These are phyloP conservation scores for Vipera latastei DNA, from an alignment of 2,797 vertebrate genomes.

Conservation along the genomic window DNA sequence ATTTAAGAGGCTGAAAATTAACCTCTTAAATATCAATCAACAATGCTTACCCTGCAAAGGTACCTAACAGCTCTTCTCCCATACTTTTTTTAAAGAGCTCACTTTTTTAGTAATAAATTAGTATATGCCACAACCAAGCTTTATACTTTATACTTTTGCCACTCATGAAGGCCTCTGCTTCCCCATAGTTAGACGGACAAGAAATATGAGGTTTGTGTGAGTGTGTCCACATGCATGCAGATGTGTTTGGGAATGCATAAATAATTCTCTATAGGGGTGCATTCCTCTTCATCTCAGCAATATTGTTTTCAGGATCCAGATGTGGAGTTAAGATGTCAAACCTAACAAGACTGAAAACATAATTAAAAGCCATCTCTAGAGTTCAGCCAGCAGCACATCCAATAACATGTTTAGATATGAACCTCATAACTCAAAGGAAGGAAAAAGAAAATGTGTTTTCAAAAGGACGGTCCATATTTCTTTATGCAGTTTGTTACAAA, in stretches of 20 bases:
- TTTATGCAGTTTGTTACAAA: background rate
- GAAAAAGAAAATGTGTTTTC: background rate
- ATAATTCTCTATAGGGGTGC: background rate
- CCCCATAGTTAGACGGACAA: background rate
- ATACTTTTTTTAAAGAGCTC: background rate
- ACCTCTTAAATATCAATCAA: slow-evolving; percentile 25
- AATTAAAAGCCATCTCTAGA: background rate
- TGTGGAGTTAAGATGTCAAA: background rate
- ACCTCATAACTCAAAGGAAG: background rate
- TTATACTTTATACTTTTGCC: background rate
- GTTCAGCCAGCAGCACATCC: background rate
- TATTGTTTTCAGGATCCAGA: background rate
- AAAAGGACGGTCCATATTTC: background rate
- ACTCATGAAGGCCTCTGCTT: background rate
- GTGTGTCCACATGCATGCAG: background rate
- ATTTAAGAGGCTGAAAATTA: slow-evolving; percentile 19
- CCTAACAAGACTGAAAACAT: background rate
- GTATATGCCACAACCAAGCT: background rate
- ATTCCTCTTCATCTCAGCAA: background rate
- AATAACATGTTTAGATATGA: background rate
- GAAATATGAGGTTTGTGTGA: background rate
- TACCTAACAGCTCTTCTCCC: background rate
- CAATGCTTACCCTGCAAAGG: background rate
- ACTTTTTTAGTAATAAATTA: slow-evolving; percentile 4
- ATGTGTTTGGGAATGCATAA: background rate